Evolutionary conservation across 2,113 vertebrate genomes (phyloP).

Genomic region (Melanostigma gelatinosum): DNA sequence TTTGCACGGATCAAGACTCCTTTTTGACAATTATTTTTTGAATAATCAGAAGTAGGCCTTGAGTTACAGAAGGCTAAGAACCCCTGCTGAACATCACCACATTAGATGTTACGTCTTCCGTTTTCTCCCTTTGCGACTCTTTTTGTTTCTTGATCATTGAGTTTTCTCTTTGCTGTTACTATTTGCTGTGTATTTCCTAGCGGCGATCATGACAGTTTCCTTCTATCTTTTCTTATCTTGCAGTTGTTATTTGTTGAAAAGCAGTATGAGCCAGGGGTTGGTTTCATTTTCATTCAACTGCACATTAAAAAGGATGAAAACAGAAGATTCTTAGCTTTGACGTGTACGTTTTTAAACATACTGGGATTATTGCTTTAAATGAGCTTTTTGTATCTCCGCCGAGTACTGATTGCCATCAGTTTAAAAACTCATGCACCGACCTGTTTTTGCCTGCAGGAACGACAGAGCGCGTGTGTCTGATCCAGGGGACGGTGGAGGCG

Average conservation of each 20-base stretch:
- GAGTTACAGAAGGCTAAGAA: not conserved
- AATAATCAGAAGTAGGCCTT: not conserved
- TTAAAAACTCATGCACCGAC: slow-evolving; percentile 34
- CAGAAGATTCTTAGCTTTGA: not conserved
- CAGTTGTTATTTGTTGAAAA: slow-evolving; percentile 10
- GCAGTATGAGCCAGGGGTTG: not conserved
- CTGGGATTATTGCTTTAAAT: not conserved
- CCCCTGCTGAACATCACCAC: not conserved
- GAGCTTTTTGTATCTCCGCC: not conserved
- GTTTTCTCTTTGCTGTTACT: not conserved
- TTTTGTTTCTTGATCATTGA: not conserved
- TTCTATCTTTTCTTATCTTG: slow-evolving; percentile 13
- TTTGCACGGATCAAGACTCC: not conserved
- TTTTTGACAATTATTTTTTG: not conserved
- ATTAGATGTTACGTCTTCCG: not conserved
- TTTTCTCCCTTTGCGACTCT: not conserved
- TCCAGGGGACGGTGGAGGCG: slow-evolving; percentile 93
- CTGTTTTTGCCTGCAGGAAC: slow-evolving; percentile 84
- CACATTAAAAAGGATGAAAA: slow-evolving; percentile 29
- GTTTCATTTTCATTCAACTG: slow-evolving; percentile 30
- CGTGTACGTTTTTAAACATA: too few species aligned
- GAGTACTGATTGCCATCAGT: not conserved
- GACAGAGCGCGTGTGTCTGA: slow-evolving; percentile 93
- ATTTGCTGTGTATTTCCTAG: slow-evolving; percentile 21
- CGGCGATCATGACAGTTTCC: slow-evolving; percentile 39